Conservation (phyloP, 2,797 vertebrate species). For the Bryconaethiops microstoma region DNA sequence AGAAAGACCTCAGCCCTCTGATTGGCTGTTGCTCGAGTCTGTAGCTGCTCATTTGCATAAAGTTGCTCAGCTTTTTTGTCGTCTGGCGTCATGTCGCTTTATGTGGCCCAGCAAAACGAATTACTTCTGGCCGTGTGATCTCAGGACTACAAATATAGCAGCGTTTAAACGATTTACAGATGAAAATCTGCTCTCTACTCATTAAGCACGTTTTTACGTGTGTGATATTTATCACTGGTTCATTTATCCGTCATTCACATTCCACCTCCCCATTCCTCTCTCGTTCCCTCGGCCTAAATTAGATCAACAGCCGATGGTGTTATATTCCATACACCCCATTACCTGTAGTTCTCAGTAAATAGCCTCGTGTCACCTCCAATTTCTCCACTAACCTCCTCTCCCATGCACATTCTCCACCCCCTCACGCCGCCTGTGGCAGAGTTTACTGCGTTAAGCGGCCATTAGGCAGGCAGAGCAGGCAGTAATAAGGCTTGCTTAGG, state of each 20-base stretch:
- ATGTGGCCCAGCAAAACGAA: no score
- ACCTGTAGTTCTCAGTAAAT: constrained; percentile 47
- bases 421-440: constrained; percentile 7
- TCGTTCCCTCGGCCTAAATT: constrained; percentile 46
- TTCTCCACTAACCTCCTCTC: constrained; percentile 43
- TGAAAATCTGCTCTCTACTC: not conserved
- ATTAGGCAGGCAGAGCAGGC: constrained; percentile 35
- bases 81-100: no score
- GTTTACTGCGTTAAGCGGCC: constrained; percentile 27
- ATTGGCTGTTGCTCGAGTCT: no score
- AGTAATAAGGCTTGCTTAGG: constrained; percentile 34
- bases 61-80: no score
- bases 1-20: no score
- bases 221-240: constrained; percentile 13
- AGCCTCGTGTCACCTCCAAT: constrained; percentile 47
- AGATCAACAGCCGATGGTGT: constrained; percentile 52
- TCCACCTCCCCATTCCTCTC: constrained; percentile 4
- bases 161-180: not conserved
- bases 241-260: constrained; percentile 22
- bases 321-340: constrained; percentile 51
- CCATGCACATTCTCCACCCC: constrained; percentile 43
- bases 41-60: no score
- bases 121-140: no score
- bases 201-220: not conserved
- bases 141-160: not conserved